Conservation (phyloP, 2,888 invertebrate species). For the Agonopterix heracliana region DNA sequence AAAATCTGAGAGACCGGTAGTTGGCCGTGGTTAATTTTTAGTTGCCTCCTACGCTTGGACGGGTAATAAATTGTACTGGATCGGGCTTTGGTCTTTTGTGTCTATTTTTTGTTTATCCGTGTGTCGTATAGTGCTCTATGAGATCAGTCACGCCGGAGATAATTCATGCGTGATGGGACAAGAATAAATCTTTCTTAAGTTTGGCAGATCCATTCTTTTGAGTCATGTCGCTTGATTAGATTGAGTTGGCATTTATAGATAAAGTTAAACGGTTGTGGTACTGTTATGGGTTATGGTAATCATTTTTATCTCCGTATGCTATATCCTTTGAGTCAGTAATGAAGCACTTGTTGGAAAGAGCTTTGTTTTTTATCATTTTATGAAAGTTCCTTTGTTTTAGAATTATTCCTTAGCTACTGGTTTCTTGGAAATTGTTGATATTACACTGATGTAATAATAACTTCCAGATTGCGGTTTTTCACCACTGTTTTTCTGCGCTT, state of each 20-base stretch:
- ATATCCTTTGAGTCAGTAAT: too few relatives aligned
- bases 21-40: conserved; percentile 62
- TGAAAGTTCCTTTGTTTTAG: too few relatives aligned
- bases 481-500: too few relatives aligned
- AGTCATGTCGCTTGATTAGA: conserved; percentile 37
- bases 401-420: too few relatives aligned
- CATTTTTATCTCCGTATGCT: neutral
- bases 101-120: conserved; percentile 15
- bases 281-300: neutral
- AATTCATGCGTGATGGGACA: conserved; percentile 44
- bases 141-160: conserved; percentile 54
- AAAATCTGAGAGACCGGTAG: conserved; percentile 54
- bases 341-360: too few relatives aligned
- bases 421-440: too few relatives aligned
- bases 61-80: conserved; percentile 55
- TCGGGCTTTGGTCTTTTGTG: conserved; percentile 19
- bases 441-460: too few relatives aligned
- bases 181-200: conserved; percentile 40
- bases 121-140: conserved; percentile 44
- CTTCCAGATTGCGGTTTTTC: too few relatives aligned
- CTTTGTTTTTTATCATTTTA: too few relatives aligned
- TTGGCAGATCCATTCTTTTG: conserved; percentile 26
- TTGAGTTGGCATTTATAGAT: conserved; percentile 33
- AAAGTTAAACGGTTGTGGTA: conserved; percentile 12
- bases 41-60: conserved; percentile 61